Base-by-base conservation (phyloP, 35 echinoderm and acorn worm species). In the Apostichopus japonicus region DNA sequence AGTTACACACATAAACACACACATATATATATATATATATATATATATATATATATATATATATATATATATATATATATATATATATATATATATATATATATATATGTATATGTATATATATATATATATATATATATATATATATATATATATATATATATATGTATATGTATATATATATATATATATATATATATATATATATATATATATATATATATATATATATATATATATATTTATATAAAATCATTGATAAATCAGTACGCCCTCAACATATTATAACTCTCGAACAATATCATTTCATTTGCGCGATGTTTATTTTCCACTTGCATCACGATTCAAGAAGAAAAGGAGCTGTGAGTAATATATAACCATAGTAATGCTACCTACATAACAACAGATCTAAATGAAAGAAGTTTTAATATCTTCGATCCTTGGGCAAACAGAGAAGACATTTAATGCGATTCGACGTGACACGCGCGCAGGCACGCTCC, bases 401-500 rank as follows among this genome's bases (percentile, higher is more conserved):
- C 8, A 67, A 67, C 10, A 17, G 63, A 67, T 10, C 61, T 65
- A 65, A 4, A 67, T 10, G 9, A 9, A 67, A 67, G 17, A 67
- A 67, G 79, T 83, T 83, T 54, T 83, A 83, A 83, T 83, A 83
- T 83, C 51, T 24, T 54, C 44, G 54, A 44, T 83, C 79, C 33
- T 55, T 83, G 44, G 33, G 79, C 54, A 83, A 83, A 83, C 79
- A 23, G 81, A 84, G 57, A 7, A 23, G 54, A 84, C 16, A 22
- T 84, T 58, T 84, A 84, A 84, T 84, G 54, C 81, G 81, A 84
- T 3, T 84, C 81, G 81, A 84, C 81, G 57, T 58, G 54, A 15
- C 54, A 84, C 81, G 81, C 81, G 81, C 24, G 53, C 5, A 4
- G 53, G 81, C 81, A 84, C 81, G 81, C 81, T 84, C 81, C 53